Percentiles rank a stretch among this genome's conserved stretches.
Evolutionary conservation across 2,888 invertebrate species (phyloP).

Genomic region (Chromoteleia sp.): DNA sequence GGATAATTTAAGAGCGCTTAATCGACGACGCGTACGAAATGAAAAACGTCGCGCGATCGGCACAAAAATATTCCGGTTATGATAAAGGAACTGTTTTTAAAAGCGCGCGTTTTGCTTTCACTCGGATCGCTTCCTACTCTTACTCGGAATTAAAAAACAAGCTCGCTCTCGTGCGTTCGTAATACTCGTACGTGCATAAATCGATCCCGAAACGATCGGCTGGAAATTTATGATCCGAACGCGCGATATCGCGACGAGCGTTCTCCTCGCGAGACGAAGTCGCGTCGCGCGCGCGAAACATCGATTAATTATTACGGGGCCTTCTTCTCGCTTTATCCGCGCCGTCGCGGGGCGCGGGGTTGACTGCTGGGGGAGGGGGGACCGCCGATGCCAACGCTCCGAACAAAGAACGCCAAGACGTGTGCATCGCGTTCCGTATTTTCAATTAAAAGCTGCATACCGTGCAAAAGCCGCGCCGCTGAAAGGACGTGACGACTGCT

Average conservation of each 20-base stretch:
- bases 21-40: too few relatives aligned
- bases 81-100: background rate
- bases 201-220: constrained; percentile 28
- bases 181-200: too few relatives aligned
- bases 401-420: constrained; percentile 62
- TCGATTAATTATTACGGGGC: constrained; percentile 56
- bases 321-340: constrained; percentile 37
- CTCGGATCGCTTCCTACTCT: constrained; percentile 3
- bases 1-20: too few relatives aligned
- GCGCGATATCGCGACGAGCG: constrained; percentile 14
- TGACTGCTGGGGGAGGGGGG: background rate
- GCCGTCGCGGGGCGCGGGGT: background rate
- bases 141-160: constrained; percentile 6
- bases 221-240: constrained; percentile 22
- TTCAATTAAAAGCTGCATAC: constrained; percentile 68
- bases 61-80: constrained; percentile 1
- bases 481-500: constrained; percentile 62
- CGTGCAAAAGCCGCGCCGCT: constrained; percentile 52
- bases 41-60: too few relatives aligned
- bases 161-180: constrained; percentile 13
- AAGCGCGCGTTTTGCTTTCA: background rate
- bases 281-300: constrained; percentile 14
- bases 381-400: constrained; percentile 5
- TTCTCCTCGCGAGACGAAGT: background rate
- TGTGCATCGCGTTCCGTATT: constrained; percentile 62